Conservation (phyloP, 2,113 vertebrate genomes). For the Redunca redunca region DNA sequence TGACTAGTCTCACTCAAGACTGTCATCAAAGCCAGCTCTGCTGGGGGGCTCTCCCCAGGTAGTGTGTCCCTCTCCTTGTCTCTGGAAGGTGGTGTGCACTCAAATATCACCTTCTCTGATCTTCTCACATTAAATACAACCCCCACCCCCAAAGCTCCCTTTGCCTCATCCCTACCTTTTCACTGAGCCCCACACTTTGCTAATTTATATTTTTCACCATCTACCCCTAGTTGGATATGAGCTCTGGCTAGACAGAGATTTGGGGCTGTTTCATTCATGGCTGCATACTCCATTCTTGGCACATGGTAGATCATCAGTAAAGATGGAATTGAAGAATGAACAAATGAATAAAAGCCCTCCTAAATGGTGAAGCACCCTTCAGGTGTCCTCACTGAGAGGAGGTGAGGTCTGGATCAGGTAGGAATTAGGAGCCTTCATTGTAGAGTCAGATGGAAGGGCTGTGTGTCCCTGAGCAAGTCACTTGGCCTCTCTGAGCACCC, state of each 20-base stretch:
- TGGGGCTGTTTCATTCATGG: not conserved
- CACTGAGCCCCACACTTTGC: not conserved
- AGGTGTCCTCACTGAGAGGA: not conserved
- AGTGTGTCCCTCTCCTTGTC: not conserved
- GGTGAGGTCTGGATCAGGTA: rapidly evolving
- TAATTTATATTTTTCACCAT: rapidly evolving
- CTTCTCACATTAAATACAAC: not conserved
- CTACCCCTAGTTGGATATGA: not conserved
- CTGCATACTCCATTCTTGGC: not conserved
- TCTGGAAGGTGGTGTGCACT: not conserved
- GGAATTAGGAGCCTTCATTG: not conserved
- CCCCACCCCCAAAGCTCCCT: not conserved
- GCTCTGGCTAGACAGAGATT: not conserved
- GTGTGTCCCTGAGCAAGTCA: not conserved
- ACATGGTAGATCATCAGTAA: not conserved
- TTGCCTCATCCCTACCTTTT: not conserved
- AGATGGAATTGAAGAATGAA: not conserved
- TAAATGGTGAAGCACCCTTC: rapidly evolving
- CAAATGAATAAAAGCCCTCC: not conserved
- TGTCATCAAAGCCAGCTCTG: not conserved
- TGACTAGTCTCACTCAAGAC: not conserved
- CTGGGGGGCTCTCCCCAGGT: not conserved
- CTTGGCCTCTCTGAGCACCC: not conserved
- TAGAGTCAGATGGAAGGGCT: not conserved
- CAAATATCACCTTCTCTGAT: not conserved